phyloP scores from a whole-genome alignment of 2,113 vertebrate species.

The Thalassoma bifasciatum region DNA sequence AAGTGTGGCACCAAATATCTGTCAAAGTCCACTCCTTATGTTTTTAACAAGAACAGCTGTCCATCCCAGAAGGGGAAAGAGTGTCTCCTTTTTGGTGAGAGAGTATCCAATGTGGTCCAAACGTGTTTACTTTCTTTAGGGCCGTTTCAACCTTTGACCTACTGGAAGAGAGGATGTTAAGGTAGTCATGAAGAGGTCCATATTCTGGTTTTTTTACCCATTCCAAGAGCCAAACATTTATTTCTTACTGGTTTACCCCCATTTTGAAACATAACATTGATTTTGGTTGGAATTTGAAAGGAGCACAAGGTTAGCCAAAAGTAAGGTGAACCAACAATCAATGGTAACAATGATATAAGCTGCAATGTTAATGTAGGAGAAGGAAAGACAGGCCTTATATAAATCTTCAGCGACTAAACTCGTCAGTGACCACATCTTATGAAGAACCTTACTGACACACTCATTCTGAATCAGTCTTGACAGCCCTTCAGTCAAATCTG shows the following conservation, averaged over 20 bases:
- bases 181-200: constrained; percentile 5
- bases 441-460: no score
- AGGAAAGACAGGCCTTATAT: background rate
- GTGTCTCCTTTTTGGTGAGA: constrained; percentile 1
- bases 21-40: background rate
- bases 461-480: constrained; percentile 4
- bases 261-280: no score
- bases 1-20: background rate
- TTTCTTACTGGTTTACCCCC: no score
- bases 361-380: no score
- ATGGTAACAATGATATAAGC: no score
- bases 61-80: background rate
- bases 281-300: no score
- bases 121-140: constrained; percentile 51
- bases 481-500: constrained; percentile 18
- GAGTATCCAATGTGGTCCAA: background rate
- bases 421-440: background rate
- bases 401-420: background rate
- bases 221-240: background rate
- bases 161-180: constrained; percentile 41
- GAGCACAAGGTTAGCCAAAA: no score
- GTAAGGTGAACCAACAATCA: no score
- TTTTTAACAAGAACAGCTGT: background rate
- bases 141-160: constrained; percentile 56
- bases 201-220: background rate